Conservation (phyloP, 1,140 invertebrate species). For the Chironomus tepperi region DNA sequence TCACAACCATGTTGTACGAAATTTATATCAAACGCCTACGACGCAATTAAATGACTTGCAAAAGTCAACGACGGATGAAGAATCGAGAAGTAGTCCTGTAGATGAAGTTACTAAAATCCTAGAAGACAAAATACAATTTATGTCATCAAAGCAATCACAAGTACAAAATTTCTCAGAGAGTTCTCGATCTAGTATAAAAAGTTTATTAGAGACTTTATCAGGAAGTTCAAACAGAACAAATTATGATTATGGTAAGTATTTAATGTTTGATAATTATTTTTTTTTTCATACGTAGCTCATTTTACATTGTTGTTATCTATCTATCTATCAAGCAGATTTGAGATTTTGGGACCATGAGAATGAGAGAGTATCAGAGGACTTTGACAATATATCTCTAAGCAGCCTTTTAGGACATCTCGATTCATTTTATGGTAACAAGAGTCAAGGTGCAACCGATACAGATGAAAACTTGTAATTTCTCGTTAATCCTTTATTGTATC, state of each 20-base stretch:
- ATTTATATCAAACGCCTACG: conserved; percentile 5
- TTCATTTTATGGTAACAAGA: background rate
- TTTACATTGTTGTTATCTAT: background rate
- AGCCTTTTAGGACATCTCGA: background rate
- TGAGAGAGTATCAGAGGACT: background rate
- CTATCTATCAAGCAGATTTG: background rate
- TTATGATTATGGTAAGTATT: too few species aligned
- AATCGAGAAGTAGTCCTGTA: background rate
- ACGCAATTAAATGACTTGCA: background rate
- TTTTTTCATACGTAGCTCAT: background rate
- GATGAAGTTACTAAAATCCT: background rate
- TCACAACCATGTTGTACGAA: background rate
- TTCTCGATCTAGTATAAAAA: background rate
- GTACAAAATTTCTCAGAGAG: background rate
- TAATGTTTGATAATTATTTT: background rate
- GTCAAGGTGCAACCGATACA: background rate
- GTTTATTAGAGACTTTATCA: background rate
- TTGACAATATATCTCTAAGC: background rate
- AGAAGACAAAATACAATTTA: background rate
- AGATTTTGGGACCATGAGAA: background rate
- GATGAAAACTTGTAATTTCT: background rate
- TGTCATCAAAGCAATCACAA: background rate
- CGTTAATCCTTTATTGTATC: too few species aligned
- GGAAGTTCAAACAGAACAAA: background rate
- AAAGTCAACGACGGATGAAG: background rate